Evolutionary conservation across 2,888 invertebrate species (phyloP).

Genomic region (Ormyrus rosae): DNA sequence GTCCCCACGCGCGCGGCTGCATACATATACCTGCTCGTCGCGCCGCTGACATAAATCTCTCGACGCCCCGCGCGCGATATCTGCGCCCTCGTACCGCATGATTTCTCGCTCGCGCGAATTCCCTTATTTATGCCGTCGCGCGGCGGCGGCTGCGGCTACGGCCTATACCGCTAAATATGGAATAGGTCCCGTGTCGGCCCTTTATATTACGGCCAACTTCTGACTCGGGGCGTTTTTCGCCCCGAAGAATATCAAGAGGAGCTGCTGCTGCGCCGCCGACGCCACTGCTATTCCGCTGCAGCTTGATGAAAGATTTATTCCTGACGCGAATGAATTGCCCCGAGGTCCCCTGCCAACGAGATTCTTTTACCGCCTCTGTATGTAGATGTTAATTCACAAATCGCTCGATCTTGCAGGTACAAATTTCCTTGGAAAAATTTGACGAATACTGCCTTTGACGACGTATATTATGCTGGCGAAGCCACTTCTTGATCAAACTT

Average conservation of each 20-base stretch:
- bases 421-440: too few relatives aligned
- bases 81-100: slow-evolving; percentile 25
- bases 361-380: too few relatives aligned
- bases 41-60: slow-evolving; percentile 45
- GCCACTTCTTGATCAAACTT: too few relatives aligned
- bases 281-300: too few relatives aligned
- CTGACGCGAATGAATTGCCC: slow-evolving; percentile 17
- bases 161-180: slow-evolving; percentile 43
- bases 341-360: background rate
- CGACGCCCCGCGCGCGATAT: slow-evolving; percentile 22
- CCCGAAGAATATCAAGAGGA: slow-evolving; percentile 1
- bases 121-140: slow-evolving; percentile 51
- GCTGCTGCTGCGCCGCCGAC: background rate
- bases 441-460: too few relatives aligned
- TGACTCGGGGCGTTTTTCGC: background rate
- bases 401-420: too few relatives aligned
- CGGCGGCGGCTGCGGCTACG: background rate
- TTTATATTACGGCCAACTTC: slow-evolving; percentile 21
- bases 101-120: slow-evolving; percentile 53
- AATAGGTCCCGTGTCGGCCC: slow-evolving; percentile 43
- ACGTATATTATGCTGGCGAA: too few relatives aligned
- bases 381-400: too few relatives aligned
- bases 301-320: slow-evolving; percentile 27
- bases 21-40: background rate
- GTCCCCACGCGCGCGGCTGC: background rate